Evolutionary conservation across 2,113 vertebrate species (phyloP).

Genomic region (Chamaea fasciata): DNA sequence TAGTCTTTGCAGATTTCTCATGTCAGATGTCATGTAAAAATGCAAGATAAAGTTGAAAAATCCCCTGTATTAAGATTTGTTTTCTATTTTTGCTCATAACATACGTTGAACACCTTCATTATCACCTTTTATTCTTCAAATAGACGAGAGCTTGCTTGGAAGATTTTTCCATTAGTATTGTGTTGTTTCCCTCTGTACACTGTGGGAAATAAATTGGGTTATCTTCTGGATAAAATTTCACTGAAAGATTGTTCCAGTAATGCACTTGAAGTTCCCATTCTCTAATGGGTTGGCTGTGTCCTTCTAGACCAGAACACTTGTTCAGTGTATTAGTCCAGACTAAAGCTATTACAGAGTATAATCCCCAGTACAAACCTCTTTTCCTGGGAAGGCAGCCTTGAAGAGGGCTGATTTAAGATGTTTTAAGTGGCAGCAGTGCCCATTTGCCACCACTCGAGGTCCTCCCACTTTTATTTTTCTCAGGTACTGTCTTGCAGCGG

Average conservation of each 20-base stretch:
- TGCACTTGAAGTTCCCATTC: not conserved
- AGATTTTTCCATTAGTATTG: not conserved
- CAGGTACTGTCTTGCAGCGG: not conserved
- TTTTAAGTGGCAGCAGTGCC: not conserved
- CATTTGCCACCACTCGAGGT: slow-evolving; percentile 40
- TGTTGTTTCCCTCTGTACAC: not conserved
- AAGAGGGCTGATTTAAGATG: not conserved
- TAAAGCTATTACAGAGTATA: not conserved
- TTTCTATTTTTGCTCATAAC: not conserved
- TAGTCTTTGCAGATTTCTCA: not conserved
- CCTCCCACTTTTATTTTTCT: slow-evolving; percentile 46
- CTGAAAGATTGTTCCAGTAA: not conserved
- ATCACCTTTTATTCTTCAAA: not conserved
- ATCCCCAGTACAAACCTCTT: not conserved
- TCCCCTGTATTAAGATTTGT: not conserved
- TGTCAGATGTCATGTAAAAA: not conserved
- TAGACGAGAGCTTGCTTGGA: not conserved
- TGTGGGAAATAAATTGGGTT: not conserved
- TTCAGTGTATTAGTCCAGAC: not conserved
- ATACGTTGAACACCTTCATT: not conserved
- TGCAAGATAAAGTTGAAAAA: not conserved
- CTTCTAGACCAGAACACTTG: not conserved
- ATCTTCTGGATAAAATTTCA: not conserved
- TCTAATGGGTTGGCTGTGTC: not conserved
- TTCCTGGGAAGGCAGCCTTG: not conserved